These are phyloP conservation scores for Gasterosteus nipponicus DNA, from an alignment of 2,113 vertebrate species.

Conservation along the genomic window DNA sequence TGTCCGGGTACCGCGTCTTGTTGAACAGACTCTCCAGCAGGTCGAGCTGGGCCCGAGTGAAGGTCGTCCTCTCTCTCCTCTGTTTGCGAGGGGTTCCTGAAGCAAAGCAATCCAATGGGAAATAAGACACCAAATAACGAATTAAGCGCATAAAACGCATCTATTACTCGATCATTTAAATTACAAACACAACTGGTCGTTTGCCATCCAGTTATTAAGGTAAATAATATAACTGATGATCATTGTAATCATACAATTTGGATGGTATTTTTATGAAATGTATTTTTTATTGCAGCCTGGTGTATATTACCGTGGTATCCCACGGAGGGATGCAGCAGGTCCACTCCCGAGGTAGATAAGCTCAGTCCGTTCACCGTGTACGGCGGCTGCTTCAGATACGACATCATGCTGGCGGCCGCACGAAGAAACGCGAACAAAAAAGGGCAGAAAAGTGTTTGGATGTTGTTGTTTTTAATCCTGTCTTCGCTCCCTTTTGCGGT, in stretches of 20 bases:
- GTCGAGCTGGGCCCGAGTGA: conserved; percentile 95
- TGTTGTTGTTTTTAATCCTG: conserved; percentile 48
- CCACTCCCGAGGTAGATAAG: conserved; percentile 96
- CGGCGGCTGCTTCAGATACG: conserved; percentile 98
- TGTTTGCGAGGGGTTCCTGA: conserved; percentile 94
- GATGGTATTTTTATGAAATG: background rate
- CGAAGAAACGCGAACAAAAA: conserved; percentile 24
- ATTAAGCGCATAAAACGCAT: background rate
- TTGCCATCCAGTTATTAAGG: background rate
- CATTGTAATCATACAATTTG: background rate
- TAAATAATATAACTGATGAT: background rate
- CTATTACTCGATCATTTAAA: background rate
- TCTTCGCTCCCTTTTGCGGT: conserved; percentile 17
- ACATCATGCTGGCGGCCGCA: conserved; percentile 95
- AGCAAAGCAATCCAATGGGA: background rate
- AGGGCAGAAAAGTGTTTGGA: background rate
- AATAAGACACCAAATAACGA: background rate
- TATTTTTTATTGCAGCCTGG: background rate
- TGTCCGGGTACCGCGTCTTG: conserved; percentile 98
- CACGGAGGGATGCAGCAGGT: conserved; percentile 96
- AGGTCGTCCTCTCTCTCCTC: conserved; percentile 95
- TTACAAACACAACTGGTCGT: no score
- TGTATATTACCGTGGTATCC: conserved; percentile 92
- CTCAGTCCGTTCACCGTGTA: conserved; percentile 98
- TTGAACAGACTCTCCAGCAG: conserved; percentile 94